Percentiles rank a stretch among this genome's conserved stretches.
Evolutionary conservation across 2,888 invertebrate species (phyloP).

Genomic region (Apocheima hispidaria): DNA sequence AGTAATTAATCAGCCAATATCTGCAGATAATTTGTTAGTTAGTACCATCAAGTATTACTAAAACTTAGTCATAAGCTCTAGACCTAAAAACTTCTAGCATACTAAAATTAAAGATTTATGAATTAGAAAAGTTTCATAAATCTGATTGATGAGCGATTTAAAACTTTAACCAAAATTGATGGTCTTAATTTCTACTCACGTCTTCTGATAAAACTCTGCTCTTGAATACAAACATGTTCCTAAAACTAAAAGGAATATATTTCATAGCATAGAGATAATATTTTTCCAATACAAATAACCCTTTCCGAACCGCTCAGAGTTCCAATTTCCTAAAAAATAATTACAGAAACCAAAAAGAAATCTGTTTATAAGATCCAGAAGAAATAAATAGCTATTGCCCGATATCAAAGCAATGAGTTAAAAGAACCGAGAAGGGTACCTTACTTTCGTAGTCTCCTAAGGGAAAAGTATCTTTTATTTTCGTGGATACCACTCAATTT

Average conservation of each 20-base stretch:
- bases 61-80: too few species aligned
- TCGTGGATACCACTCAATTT: conserved; percentile 36
- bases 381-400: conserved; percentile 20
- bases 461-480: conserved; percentile 35
- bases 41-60: too few species aligned
- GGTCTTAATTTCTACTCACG: background rate
- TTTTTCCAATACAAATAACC: conserved; percentile 1
- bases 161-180: conserved; percentile 6
- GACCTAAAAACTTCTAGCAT: background rate
- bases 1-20: too few species aligned
- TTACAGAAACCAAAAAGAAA: conserved; percentile 20
- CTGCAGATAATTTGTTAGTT: too few species aligned
- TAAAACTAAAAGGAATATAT: background rate
- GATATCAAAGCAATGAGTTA: conserved; percentile 29
- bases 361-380: conserved; percentile 13
- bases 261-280: background rate
- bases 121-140: conserved; percentile 6
- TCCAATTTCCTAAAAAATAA: conserved; percentile 33
- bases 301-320: conserved; percentile 6
- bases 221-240: background rate
- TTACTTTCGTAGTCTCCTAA: conserved; percentile 21
- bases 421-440: conserved; percentile 18
- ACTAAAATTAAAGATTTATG: background rate
- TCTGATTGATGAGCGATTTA: conserved; percentile 2
- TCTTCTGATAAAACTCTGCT: too few species aligned